Conservation (phyloP, 2,888 invertebrate genomes). For the Geotrupes spiniger region DNA sequence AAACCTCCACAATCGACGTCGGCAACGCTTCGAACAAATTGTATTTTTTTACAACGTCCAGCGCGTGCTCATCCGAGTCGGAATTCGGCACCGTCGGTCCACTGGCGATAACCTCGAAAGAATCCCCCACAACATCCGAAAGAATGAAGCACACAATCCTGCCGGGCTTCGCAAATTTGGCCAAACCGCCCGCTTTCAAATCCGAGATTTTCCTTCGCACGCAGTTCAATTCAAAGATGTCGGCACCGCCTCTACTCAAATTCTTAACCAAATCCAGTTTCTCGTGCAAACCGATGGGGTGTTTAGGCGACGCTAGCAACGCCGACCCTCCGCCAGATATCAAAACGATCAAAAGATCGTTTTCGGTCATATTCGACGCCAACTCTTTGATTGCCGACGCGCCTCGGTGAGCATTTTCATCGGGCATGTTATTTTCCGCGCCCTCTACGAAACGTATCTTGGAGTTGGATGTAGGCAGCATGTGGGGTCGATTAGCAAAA, state of each 20-base stretch:
- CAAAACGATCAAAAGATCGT: slow-evolving; percentile 79
- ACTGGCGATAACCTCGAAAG: slow-evolving; percentile 87
- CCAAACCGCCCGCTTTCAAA: slow-evolving; percentile 87
- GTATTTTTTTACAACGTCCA: slow-evolving; percentile 68
- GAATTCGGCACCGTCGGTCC: slow-evolving; percentile 79
- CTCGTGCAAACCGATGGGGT: slow-evolving; percentile 69
- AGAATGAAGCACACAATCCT: slow-evolving; percentile 82
- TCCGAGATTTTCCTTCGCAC: slow-evolving; percentile 81
- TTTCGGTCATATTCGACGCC: slow-evolving; percentile 55
- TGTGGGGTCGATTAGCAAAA: slow-evolving; percentile 12
- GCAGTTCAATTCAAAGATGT: slow-evolving; percentile 76
- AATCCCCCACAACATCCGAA: slow-evolving; percentile 91
- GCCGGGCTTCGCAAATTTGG: slow-evolving; percentile 63
- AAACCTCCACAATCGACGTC: slow-evolving; percentile 52
- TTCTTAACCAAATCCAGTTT: slow-evolving; percentile 69
- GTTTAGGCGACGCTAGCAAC: slow-evolving; percentile 74
- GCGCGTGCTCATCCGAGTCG: slow-evolving; percentile 55
- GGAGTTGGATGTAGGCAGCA: slow-evolving; percentile 32
- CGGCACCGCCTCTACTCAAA: slow-evolving; percentile 75
- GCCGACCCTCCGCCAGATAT: slow-evolving; percentile 97
- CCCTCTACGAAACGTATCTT: slow-evolving; percentile 68
- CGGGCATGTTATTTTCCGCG: slow-evolving; percentile 83
- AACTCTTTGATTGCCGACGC: slow-evolving; percentile 69
- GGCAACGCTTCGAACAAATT: slow-evolving; percentile 57
- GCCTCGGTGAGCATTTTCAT: slow-evolving; percentile 64